Conservation (phyloP, 2,113 vertebrate genomes). For the Carassius auratus region DNA sequence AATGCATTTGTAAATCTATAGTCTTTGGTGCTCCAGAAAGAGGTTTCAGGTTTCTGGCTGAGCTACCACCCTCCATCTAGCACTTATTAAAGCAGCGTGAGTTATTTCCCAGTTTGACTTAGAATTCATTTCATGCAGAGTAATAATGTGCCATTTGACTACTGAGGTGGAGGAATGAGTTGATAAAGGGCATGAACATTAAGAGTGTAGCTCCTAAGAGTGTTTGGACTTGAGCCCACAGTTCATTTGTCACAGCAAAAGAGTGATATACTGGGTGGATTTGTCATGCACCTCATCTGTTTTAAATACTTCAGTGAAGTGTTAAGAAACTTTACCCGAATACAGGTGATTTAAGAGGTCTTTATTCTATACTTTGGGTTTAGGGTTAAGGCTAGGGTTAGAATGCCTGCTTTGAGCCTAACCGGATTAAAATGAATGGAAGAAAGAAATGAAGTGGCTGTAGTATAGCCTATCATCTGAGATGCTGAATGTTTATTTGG, state of each 20-base stretch:
- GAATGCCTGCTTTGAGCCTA: not conserved
- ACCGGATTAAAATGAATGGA: not conserved
- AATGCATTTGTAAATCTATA: constrained; percentile 12
- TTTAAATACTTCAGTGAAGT: not conserved
- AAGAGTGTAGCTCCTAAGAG: constrained; percentile 14
- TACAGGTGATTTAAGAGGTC: not conserved
- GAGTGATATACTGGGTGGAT: not conserved
- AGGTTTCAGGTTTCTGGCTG: constrained; percentile 39
- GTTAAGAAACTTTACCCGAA: not conserved
- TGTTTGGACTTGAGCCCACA: not conserved
- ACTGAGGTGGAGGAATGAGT: constrained; percentile 6
- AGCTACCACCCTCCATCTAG: not conserved
- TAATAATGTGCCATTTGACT: constrained; percentile 11
- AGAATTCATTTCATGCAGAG: not conserved
- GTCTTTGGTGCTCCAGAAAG: constrained; percentile 28
- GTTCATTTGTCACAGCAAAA: constrained; percentile 7
- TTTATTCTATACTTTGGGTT: not conserved
- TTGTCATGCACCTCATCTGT: constrained; percentile 16
- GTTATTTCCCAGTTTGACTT: constrained; percentile 33
- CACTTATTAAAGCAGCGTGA: constrained; percentile 40
- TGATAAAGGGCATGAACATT: constrained; percentile 11
- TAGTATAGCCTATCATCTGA: not conserved
- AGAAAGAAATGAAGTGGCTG: not conserved
- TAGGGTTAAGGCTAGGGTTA: constrained; percentile 32
- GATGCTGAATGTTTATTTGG: too few relatives aligned